Base-by-base conservation (phyloP, 1,140 invertebrate genomes). In the Doryteuthis pealeii region DNA sequence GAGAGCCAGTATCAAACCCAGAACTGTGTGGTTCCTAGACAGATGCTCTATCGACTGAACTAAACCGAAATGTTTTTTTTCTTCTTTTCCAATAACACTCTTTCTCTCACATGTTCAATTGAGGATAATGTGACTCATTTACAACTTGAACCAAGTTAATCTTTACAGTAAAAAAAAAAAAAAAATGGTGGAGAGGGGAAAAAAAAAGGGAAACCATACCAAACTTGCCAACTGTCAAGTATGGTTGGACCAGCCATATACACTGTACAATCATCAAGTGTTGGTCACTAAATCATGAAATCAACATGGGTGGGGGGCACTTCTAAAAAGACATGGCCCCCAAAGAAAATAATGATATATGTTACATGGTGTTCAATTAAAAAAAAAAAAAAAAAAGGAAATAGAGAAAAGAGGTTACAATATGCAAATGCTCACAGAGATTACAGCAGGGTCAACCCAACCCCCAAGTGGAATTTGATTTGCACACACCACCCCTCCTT, bases 221-320 rank as follows among this genome's bases (percentile, higher is more conserved):
- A 49, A 49, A 22, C 45, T 49, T 22, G 45, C 10, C 22, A 15
- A 49, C 45, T 15, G 22, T 49, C 45, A 49, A 49, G 22, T 22
- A 15, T 62, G 54, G 54, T 8, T 62, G 10, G 18, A 62, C 54
- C 54, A 62, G 10, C 26, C 10, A 10, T 62, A 18, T 62, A 22
- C 22, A 62, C 54, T 62, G 54, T 62, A 62, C 54, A 62, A 62
- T 62, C 18, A 62, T 22, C 54, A 62, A 62, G 54, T 15, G 54
- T 62, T n/a, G 18, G 54, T 62, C 54, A 62, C 18, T 18, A 28
- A 62, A 5, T 62, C 10, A 12, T 22, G 18, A 62, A 62, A 62
- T 49, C 45, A 49, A 22, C n/a, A n/a, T n/a, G n/a, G n/a, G n/a
- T n/a, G 22, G 12, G 45, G 22, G 45, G 12, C 45, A 62, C 18